Evolutionary conservation across 2,797 vertebrate species (phyloP).

Genomic region (Anguilla anguilla): DNA sequence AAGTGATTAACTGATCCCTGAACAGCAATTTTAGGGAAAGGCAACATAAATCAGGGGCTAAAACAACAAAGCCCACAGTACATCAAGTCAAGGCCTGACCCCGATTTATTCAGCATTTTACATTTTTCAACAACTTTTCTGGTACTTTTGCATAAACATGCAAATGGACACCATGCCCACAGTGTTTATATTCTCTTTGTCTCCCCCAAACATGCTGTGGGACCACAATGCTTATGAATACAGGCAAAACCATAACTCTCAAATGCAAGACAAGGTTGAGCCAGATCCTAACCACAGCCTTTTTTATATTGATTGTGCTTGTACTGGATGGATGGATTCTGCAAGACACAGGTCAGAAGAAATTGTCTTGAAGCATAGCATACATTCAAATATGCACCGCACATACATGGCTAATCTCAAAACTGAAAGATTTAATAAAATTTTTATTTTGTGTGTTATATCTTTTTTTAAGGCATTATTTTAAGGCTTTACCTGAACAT

Average conservation of each 20-base stretch:
- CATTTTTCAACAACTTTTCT: not conserved
- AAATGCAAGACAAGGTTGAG: not conserved
- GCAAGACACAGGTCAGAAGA: too few species aligned
- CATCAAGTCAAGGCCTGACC: not conserved
- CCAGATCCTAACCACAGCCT: not conserved
- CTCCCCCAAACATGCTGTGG: too few species aligned
- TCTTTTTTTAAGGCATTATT: not conserved
- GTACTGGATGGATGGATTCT: too few species aligned
- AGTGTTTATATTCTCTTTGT: not conserved
- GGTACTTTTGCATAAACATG: not conserved
- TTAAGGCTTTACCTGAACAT: too few species aligned
- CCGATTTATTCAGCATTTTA: not conserved
- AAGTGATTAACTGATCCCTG: constrained; percentile 28
- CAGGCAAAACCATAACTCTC: not conserved
- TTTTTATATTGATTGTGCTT: too few species aligned
- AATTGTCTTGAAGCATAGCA: too few species aligned
- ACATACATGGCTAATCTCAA: too few species aligned
- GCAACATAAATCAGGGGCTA: constrained; percentile 14
- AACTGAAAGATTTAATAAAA: too few species aligned
- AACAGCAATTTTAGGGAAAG: constrained; percentile 1
- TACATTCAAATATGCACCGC: too few species aligned
- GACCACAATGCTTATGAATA: not conserved
- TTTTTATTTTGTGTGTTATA: not conserved
- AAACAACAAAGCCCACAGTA: not conserved
- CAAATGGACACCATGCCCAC: not conserved